phyloP scores from a whole-genome alignment of 2,797 vertebrate species.

The Falco biarmicus region DNA sequence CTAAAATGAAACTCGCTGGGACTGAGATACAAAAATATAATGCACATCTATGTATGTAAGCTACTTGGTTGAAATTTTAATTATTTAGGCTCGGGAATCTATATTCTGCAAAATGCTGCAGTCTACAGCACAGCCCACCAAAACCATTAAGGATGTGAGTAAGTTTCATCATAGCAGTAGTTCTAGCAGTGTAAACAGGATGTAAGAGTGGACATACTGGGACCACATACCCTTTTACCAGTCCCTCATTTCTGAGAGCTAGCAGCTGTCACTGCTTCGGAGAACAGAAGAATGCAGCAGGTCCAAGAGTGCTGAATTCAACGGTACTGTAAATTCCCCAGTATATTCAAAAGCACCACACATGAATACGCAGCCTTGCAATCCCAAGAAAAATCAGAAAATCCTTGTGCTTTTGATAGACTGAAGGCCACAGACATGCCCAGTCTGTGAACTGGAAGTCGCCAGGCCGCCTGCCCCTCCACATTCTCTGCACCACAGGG shows the following conservation, averaged over 20 bases:
- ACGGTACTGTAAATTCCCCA: not conserved
- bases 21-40: not conserved
- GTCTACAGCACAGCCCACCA: not conserved
- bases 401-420: not conserved
- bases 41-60: not conserved
- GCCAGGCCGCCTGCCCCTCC: not conserved
- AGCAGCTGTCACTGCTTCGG: not conserved
- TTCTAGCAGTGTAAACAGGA: constrained; percentile 52
- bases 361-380: not conserved
- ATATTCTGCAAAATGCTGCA: not conserved
- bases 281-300: not conserved
- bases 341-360: not conserved
- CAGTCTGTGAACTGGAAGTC: not conserved
- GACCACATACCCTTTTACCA: not conserved
- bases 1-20: not conserved
- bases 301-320: not conserved
- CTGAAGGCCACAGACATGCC: not conserved
- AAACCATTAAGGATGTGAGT: not conserved
- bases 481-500: not conserved
- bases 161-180: not conserved
- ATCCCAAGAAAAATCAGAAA: not conserved
- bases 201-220: constrained; percentile 16
- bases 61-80: not conserved
- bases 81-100: not conserved
- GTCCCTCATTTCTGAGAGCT: constrained; percentile 1